A percentile compares a stretch with the other conserved stretches of the same genome.
phyloP scores from a whole-genome alignment of 2,113 vertebrate species.

The Diglossa brunneiventris region DNA sequence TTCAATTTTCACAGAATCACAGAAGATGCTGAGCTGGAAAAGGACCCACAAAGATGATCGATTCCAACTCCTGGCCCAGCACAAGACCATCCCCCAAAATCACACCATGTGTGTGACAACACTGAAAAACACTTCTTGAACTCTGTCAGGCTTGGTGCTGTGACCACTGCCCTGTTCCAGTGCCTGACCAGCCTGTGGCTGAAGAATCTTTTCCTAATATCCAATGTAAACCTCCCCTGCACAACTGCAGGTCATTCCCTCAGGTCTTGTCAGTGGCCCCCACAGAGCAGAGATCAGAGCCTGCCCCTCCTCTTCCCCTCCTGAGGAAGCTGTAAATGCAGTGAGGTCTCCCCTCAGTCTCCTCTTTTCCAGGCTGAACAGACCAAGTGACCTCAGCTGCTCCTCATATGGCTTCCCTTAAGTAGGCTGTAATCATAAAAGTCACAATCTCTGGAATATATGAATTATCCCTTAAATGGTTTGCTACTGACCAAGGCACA shows the following conservation, averaged over 20 bases:
- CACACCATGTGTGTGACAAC: no score
- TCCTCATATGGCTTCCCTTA: rapidly evolving
- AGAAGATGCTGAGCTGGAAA: background rate
- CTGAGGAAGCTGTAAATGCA: rapidly evolving
- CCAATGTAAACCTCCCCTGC: background rate
- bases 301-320: background rate
- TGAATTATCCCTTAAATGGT: background rate
- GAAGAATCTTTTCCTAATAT: background rate
- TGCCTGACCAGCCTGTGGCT: background rate
- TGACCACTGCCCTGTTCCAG: background rate
- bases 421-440: background rate
- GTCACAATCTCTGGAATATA: background rate
- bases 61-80: background rate
- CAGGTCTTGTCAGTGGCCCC: rapidly evolving
- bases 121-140: background rate
- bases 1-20: background rate
- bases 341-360: rapidly evolving
- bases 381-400: background rate
- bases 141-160: background rate
- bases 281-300: background rate
- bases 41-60: background rate
- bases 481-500: background rate
- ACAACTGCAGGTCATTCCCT: background rate
- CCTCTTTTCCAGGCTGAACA: background rate
- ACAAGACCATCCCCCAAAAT: background rate